Evolutionary conservation across 2,797 vertebrate genomes (phyloP).

Genomic region (Tadarida brasiliensis): DNA sequence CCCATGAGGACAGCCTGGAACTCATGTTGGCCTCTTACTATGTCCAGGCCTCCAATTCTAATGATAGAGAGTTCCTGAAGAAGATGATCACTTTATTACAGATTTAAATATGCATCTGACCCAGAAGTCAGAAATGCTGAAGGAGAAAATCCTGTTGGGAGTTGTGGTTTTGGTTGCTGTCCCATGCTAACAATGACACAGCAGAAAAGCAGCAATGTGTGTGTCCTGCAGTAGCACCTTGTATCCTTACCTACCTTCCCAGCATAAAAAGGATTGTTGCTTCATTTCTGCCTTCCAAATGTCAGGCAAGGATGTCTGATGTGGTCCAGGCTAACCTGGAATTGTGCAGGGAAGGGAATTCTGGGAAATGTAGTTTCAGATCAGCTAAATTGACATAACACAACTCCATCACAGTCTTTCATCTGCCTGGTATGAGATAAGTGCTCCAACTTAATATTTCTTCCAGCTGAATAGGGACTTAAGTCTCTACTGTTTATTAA

Average conservation of each 20-base stretch:
- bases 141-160: neutral
- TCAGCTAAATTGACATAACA: neutral
- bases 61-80: neutral
- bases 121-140: neutral
- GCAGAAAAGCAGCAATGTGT: neutral
- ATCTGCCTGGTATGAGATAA: neutral
- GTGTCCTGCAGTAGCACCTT: neutral
- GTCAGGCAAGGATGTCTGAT: neutral
- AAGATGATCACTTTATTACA: neutral
- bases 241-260: neutral
- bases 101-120: neutral
- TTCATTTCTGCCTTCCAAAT: neutral
- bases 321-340: neutral
- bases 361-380: constrained; percentile 1
- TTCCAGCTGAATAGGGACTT: neutral
- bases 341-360: neutral
- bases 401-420: neutral
- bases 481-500: neutral
- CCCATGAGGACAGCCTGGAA: neutral
- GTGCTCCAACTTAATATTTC: neutral
- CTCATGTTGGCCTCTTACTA: neutral
- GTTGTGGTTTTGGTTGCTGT: neutral
- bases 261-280: neutral
- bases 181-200: neutral
- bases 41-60: neutral